Evolutionary conservation across 2,797 vertebrate species (phyloP).

Genomic region (Thaleichthys pacificus): DNA sequence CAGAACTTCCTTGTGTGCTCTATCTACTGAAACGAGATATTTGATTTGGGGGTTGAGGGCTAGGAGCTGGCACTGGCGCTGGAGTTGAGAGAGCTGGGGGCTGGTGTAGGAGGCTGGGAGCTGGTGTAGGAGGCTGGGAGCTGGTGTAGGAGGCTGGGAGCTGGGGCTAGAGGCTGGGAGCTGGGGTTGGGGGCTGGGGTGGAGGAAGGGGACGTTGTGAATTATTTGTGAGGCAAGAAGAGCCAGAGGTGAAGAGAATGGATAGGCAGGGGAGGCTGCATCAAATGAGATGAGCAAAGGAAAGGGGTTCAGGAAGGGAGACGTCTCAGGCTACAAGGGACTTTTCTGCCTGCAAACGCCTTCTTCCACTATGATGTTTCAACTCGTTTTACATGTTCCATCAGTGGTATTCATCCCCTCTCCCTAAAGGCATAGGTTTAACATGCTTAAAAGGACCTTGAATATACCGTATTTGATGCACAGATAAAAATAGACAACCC

Average conservation of each 20-base stretch:
- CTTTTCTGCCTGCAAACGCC: background rate
- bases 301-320: background rate
- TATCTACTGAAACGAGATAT: background rate
- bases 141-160: background rate
- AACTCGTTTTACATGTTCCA: background rate
- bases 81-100: background rate
- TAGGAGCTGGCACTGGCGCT: background rate
- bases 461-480: background rate
- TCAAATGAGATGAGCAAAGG: background rate
- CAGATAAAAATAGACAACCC: background rate
- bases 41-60: background rate
- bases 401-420: background rate
- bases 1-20: background rate
- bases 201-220: background rate
- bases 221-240: conserved; percentile 7
- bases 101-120: background rate
- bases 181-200: background rate
- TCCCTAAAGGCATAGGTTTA: background rate
- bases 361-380: background rate
- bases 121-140: no score
- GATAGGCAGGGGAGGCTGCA: background rate
- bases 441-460: background rate
- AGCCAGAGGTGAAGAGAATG: conserved; percentile 1
- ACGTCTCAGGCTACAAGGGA: background rate
- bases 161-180: background rate